Evolutionary conservation across 2,888 invertebrate species (phyloP), one percentile per base, ranked within the genome.

Genomic region (Agelastica alni): DNA sequence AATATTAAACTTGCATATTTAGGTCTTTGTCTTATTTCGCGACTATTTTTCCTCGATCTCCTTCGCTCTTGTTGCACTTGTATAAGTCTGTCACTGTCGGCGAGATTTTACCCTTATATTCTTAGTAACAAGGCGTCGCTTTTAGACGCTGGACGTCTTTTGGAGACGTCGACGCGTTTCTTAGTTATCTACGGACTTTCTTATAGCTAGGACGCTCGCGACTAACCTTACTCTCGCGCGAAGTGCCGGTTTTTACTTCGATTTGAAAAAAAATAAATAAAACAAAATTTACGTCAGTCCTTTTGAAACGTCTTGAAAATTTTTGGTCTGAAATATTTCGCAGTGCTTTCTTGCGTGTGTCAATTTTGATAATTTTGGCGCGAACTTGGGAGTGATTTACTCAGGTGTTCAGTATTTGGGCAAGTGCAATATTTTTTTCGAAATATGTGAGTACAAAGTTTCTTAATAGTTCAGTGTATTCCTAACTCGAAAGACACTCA

Each of bases 91-190:
- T 69, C 69, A 59, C 60, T 59, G 58, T 75, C 64, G 60, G 56
- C 51, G 61, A 64, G 65, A 66, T 69, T 70, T 67, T 70, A 67
- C 71, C 70, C 70, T 71, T 72, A 70, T 69, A 70, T 76, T 76
- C 75, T 76, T 76, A 77, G 77, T 77, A 71, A 70, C 71, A 74
- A 75, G 75, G 76, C 75, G 75, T 73, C 75, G 71, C 73, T 70
- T 73, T 75, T 71, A 74, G 77, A 75, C 75, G 76, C 74, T 75
- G 72, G 75, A 74, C 74, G 76, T 75, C 75, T 77, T 75, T 75
- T 73, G 68, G 69, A 73, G 75, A 74, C 75, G 75, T 70, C 77
- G 76, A 71, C 73, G 75, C 67, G 70, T 75, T 76, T 77, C 77
- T 77, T 77, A 77, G 77, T 77, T 75, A 74, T 75, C 75, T 71